phyloP scores from a whole-genome alignment of 2,797 vertebrate species.

The Erpetoichthys calabaricus region DNA sequence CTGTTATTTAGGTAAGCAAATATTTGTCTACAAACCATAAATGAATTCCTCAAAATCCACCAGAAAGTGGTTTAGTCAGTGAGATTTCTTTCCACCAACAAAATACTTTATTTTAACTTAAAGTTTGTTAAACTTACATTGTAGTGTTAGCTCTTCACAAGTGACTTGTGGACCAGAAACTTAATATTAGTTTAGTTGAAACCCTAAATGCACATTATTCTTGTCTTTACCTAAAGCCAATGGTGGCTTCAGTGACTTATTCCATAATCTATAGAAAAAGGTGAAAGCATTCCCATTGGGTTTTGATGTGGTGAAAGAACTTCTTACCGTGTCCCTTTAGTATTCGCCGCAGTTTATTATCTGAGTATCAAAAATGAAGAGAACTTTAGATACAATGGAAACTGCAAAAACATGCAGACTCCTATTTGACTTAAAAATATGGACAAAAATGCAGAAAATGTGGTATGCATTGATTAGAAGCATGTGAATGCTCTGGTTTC shows the following conservation, averaged over 20 bases:
- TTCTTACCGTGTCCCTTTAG: not conserved
- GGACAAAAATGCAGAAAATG: slow-evolving; percentile 1
- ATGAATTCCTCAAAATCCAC: too few relatives aligned
- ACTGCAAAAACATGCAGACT: not conserved
- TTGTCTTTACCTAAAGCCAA: not conserved
- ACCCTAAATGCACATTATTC: not conserved
- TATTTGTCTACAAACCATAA: too few relatives aligned
- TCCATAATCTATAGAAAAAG: slow-evolving; percentile 1
- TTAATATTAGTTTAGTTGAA: too few relatives aligned
- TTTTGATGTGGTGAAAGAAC: not conserved
- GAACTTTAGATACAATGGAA: not conserved
- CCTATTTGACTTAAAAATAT: slow-evolving; percentile 3
- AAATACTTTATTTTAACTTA: too few relatives aligned
- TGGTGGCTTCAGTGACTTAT: slow-evolving; percentile 2
- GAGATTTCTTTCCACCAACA: too few relatives aligned
- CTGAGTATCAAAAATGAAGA: not conserved
- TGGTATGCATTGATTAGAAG: not conserved
- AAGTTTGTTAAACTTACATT: too few relatives aligned
- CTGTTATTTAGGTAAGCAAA: too few relatives aligned
- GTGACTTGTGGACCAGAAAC: too few relatives aligned
- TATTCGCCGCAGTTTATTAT: not conserved
- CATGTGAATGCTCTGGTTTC: too few relatives aligned
- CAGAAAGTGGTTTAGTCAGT: too few relatives aligned
- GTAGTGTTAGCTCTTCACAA: too few relatives aligned
- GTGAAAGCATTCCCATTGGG: not conserved